phyloP scores from a whole-genome alignment of 2,888 invertebrate genomes.

The Sycophila texana region DNA sequence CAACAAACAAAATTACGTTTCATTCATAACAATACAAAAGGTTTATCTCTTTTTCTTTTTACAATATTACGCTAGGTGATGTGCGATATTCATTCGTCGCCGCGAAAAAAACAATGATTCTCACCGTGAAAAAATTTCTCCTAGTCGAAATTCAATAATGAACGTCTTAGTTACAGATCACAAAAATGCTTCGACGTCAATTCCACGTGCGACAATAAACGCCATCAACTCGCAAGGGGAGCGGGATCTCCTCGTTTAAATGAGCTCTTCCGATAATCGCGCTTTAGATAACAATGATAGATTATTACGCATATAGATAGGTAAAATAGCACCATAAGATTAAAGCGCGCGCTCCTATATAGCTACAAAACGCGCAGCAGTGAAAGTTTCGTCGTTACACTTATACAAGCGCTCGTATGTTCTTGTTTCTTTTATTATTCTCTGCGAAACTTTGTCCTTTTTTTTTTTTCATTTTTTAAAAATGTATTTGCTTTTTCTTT shows the following conservation, averaged over 20 bases:
- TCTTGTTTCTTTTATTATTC: neutral
- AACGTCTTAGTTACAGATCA: slow-evolving; percentile 23
- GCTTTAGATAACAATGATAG: slow-evolving; percentile 48
- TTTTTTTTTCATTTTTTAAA: no score
- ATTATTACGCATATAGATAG: slow-evolving; percentile 33
- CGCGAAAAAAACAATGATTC: neutral
- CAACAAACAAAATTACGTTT: slow-evolving; percentile 2
- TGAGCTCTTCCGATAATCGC: slow-evolving; percentile 19
- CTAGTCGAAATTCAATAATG: slow-evolving; percentile 42
- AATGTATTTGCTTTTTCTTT: neutral
- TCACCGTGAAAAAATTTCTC: slow-evolving; percentile 20
- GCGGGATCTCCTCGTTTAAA: slow-evolving; percentile 26
- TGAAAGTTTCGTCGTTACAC: slow-evolving; percentile 41
- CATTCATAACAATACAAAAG: slow-evolving; percentile 38
- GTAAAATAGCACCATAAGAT: slow-evolving; percentile 54
- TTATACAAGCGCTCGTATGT: slow-evolving; percentile 49
- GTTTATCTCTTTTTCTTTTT: slow-evolving; percentile 10
- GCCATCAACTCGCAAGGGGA: slow-evolving; percentile 42
- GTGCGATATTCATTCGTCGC: neutral
- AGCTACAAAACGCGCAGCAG: neutral
- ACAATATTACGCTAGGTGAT: slow-evolving; percentile 30
- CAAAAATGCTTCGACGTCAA: slow-evolving; percentile 53
- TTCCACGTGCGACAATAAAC: slow-evolving; percentile 48
- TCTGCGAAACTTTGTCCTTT: no score
- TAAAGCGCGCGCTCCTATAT: neutral